These are phyloP conservation scores for Alethe diademata DNA, from an alignment of 2,113 vertebrate genomes.

Conservation along the genomic window DNA sequence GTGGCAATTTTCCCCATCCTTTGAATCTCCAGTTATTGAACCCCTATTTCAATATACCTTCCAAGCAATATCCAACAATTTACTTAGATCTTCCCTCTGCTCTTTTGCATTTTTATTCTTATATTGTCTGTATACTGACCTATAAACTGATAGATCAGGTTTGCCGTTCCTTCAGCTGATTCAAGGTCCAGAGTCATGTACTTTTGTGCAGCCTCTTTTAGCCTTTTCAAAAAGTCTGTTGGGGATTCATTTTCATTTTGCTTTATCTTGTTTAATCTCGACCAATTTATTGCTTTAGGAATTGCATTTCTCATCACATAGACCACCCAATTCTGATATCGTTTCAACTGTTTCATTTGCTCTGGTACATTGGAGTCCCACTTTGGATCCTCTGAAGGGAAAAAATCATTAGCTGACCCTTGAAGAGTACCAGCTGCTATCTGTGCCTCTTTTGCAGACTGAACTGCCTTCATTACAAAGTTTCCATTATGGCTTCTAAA, in stretches of 20 bases:
- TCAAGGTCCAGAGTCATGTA: neutral
- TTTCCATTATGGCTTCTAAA: neutral
- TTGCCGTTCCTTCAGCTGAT: neutral
- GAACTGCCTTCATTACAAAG: neutral
- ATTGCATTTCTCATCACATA: neutral
- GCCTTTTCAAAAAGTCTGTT: neutral
- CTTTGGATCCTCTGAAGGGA: neutral
- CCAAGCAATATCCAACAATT: neutral
- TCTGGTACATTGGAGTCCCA: neutral
- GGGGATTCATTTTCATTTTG: neutral
- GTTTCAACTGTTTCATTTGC: neutral
- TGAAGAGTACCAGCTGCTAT: neutral
- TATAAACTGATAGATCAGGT: neutral
- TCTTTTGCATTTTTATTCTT: neutral
- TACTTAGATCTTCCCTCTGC: neutral
- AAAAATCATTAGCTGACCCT: neutral
- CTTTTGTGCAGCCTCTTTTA: neutral
- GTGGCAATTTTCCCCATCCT: too few species aligned
- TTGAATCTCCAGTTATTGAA: too few species aligned
- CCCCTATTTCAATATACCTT: neutral
- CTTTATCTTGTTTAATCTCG: neutral
- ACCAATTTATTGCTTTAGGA: neutral
- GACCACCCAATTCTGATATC: neutral
- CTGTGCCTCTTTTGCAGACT: neutral
- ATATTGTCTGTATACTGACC: neutral